A percentile compares a stretch with the other conserved stretches of the same genome.
phyloP scores from a whole-genome alignment of 2,888 invertebrate species.

The Asteroscopus sphinx region DNA sequence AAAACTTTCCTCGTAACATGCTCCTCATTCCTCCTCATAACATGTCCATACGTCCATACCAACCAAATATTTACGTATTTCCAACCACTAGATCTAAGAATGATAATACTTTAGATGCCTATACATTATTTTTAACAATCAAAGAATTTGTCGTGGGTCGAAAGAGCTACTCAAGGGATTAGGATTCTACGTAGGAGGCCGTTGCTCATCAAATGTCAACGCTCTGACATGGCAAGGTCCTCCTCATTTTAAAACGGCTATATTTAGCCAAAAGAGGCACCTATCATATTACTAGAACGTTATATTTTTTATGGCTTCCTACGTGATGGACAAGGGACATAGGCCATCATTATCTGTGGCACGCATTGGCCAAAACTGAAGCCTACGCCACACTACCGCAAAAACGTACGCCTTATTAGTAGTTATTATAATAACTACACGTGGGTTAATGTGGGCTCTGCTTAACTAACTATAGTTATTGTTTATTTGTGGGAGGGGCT shows the following conservation, averaged over 20 bases:
- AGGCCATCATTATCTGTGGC: constrained; percentile 54
- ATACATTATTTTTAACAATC: not conserved
- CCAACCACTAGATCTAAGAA: too few relatives aligned
- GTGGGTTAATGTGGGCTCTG: constrained; percentile 48
- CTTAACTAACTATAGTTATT: constrained; percentile 22
- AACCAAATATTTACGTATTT: too few relatives aligned
- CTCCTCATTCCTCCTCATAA: too few relatives aligned
- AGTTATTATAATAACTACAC: constrained; percentile 51
- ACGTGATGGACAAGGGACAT: constrained; percentile 39
- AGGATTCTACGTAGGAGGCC: constrained; percentile 27
- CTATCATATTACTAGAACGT: constrained; percentile 31
- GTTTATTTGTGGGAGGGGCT: constrained; percentile 24
- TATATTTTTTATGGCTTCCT: constrained; percentile 32
- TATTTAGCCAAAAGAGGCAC: constrained; percentile 30
- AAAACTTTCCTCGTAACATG: too few relatives aligned
- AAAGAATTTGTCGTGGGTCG: constrained; percentile 18
- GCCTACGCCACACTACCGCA: constrained; percentile 52
- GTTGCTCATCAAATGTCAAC: constrained; percentile 14
- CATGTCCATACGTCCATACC: too few relatives aligned
- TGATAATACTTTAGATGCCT: too few relatives aligned
- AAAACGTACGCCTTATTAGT: constrained; percentile 52
- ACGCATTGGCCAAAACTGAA: constrained; percentile 43
- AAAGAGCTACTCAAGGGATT: constrained; percentile 1
- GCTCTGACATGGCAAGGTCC: constrained; percentile 19
- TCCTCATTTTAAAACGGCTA: constrained; percentile 9